phyloP scores from a whole-genome alignment of 2,888 invertebrate species.

The Diloba caeruleocephala region DNA sequence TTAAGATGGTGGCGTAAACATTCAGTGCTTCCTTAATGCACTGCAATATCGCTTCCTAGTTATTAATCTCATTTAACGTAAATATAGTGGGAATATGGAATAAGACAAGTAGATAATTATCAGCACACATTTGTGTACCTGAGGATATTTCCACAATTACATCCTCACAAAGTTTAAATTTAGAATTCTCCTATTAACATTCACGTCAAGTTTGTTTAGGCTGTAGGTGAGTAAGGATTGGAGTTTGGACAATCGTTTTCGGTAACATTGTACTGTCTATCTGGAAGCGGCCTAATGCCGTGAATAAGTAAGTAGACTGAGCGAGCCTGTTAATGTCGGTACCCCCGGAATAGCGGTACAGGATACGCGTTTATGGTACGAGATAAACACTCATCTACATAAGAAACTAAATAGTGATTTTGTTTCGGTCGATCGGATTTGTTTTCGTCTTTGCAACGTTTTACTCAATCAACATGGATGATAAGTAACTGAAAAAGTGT shows the following conservation, averaged over 20 bases:
- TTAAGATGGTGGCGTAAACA: conserved; percentile 37
- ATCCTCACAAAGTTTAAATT: conserved; percentile 36
- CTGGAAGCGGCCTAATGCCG: conserved; percentile 52
- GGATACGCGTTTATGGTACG: conserved; percentile 41
- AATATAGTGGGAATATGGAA: conserved; percentile 34
- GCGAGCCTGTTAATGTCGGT: conserved; percentile 49
- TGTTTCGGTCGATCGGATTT: conserved; percentile 42
- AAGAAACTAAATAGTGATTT: conserved; percentile 54
- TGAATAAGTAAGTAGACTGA: conserved; percentile 60
- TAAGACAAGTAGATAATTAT: conserved; percentile 18
- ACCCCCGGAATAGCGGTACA: conserved; percentile 42
- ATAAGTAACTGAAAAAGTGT: too few relatives aligned
- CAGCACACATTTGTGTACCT: background rate
- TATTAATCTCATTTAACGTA: conserved; percentile 30
- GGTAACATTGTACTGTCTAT: conserved; percentile 48
- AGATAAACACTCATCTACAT: conserved; percentile 56
- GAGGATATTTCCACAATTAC: conserved; percentile 6
- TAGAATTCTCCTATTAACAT: conserved; percentile 44
- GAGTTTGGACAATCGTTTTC: conserved; percentile 50
- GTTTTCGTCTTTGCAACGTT: conserved; percentile 41
- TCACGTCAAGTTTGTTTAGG: conserved; percentile 57
- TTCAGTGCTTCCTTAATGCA: conserved; percentile 40
- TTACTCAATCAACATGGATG: conserved; percentile 32
- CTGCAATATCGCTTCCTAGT: conserved; percentile 29
- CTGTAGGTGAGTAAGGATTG: conserved; percentile 30